Conservation (phyloP, 2,797 vertebrate species). For the Schizothorax lantsangensis region DNA sequence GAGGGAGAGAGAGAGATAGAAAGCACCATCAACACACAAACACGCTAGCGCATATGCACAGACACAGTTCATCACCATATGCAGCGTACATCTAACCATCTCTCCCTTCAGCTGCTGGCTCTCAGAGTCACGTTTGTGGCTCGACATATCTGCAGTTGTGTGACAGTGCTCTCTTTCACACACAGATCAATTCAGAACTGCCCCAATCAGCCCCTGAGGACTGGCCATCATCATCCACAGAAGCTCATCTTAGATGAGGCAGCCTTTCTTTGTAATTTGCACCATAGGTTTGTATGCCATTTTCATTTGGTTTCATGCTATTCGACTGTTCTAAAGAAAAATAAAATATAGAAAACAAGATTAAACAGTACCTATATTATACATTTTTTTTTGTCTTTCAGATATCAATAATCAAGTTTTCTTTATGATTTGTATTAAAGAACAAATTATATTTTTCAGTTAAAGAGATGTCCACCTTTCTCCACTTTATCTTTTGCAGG, state of each 20-base stretch:
- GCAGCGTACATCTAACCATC: background rate
- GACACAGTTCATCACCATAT: background rate
- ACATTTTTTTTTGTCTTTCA: background rate
- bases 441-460: background rate
- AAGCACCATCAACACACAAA: constrained; percentile 47
- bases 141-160: constrained; percentile 64
- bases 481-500: background rate
- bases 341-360: background rate
- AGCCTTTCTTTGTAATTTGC: background rate
- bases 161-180: constrained; percentile 63
- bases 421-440: background rate
- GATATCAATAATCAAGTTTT: too few relatives aligned
- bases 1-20: background rate
- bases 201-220: constrained; percentile 8
- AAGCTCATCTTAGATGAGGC: constrained; percentile 6
- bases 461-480: background rate
- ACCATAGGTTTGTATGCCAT: background rate
- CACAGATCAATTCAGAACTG: constrained; percentile 34
- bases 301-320: background rate
- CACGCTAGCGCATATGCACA: background rate
- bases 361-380: background rate
- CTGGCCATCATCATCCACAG: constrained; percentile 1
- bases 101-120: constrained; percentile 52
- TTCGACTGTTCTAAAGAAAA: background rate
- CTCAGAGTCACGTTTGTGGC: constrained; percentile 75